phyloP scores from a whole-genome alignment of 2,888 invertebrate species.

The Ferdinandea cuprea region DNA sequence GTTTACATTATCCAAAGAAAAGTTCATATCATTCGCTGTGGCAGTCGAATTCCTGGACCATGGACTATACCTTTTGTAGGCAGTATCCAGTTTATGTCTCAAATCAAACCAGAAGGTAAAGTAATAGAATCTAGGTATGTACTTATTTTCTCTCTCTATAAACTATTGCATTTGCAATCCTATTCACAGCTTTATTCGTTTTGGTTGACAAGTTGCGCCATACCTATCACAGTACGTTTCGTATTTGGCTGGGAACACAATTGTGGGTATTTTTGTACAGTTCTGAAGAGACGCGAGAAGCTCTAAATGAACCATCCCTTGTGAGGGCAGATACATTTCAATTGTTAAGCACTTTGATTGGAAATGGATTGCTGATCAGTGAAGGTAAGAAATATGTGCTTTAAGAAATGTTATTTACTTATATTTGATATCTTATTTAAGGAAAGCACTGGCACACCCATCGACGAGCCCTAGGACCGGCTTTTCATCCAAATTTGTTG shows the following conservation, averaged over 20 bases:
- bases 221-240: constrained; percentile 78
- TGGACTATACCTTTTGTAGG: constrained; percentile 80
- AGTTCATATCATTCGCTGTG: constrained; percentile 76
- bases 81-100: constrained; percentile 80
- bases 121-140: neutral
- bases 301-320: constrained; percentile 79
- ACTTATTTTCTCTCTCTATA: no score
- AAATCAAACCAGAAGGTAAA: constrained; percentile 81
- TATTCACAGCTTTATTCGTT: constrained; percentile 77
- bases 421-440: constrained; percentile 14
- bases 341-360: constrained; percentile 79
- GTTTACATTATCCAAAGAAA: constrained; percentile 73
- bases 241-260: constrained; percentile 81
- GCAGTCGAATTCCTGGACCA: constrained; percentile 79
- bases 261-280: constrained; percentile 81
- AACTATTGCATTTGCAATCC: neutral
- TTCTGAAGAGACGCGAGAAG: constrained; percentile 79
- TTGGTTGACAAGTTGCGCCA: constrained; percentile 78
- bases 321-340: constrained; percentile 79
- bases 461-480: constrained; percentile 89
- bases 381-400: constrained; percentile 76
- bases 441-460: constrained; percentile 86
- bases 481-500: constrained; percentile 90
- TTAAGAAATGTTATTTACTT: neutral
- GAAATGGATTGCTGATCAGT: constrained; percentile 81